Evolutionary conservation across 2,113 vertebrate genomes (phyloP).

Genomic region (Trematocara unimaculatum): DNA sequence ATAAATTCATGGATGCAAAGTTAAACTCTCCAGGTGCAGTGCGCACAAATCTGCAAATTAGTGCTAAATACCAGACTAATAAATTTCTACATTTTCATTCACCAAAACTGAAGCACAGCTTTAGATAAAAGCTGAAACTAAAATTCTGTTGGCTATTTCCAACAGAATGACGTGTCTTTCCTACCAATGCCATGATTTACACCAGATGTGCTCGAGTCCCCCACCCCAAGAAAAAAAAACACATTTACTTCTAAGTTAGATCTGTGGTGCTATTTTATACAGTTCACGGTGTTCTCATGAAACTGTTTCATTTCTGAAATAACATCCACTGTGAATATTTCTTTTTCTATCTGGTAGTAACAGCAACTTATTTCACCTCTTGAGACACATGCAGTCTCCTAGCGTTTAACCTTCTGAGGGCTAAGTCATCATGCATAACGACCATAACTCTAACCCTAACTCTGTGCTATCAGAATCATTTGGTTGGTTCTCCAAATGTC

Average conservation of each 20-base stretch:
- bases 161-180: neutral
- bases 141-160: neutral
- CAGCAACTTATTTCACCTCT: neutral
- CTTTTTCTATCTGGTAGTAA: neutral
- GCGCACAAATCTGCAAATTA: neutral
- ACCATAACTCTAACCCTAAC: neutral
- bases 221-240: fast-evolving
- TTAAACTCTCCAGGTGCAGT: neutral
- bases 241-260: neutral
- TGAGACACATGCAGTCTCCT: neutral
- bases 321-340: neutral
- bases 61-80: neutral
- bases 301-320: neutral
- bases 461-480: neutral
- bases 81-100: neutral
- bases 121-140: neutral
- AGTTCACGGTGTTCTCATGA: neutral
- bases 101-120: neutral
- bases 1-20: neutral
- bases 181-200: neutral
- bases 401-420: neutral
- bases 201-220: neutral
- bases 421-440: neutral
- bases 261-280: neutral
- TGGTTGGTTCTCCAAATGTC: neutral